Percentiles rank a stretch among this genome's conserved stretches.
These are phyloP conservation scores for Serilophus lunatus DNA, from an alignment of 2,113 vertebrate genomes.

Conservation along the genomic window DNA sequence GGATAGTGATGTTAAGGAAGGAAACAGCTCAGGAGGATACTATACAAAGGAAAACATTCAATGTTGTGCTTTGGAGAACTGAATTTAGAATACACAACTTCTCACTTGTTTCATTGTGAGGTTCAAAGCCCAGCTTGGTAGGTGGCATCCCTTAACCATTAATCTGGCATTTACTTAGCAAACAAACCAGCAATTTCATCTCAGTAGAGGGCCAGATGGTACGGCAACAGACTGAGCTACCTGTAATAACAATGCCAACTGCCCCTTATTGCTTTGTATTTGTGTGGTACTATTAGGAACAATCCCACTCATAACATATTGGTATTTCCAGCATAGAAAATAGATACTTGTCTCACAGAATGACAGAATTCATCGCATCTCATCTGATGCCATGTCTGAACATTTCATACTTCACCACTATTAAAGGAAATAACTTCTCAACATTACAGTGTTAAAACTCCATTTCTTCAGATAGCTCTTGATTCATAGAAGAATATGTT, in stretches of 20 bases:
- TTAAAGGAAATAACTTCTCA: neutral
- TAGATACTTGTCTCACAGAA: neutral
- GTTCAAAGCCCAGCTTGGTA: constrained; percentile 30
- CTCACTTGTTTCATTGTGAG: neutral
- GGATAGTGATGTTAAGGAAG: neutral
- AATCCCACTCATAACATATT: neutral
- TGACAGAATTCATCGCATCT: neutral
- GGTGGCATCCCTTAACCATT: neutral
- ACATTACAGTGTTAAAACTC: neutral
- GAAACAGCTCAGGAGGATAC: neutral
- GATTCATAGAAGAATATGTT: neutral
- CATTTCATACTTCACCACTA: neutral
- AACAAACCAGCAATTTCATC: constrained; percentile 25
- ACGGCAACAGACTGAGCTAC: neutral
- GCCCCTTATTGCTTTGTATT: neutral
- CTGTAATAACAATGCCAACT: neutral
- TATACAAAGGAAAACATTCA: neutral
- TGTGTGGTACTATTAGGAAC: neutral
- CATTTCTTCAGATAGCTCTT: neutral
- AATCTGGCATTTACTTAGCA: constrained; percentile 19
- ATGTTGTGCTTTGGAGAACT: neutral
- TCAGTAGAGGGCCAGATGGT: constrained; percentile 12
- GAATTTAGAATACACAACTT: neutral
- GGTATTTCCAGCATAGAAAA: constrained; percentile 9
- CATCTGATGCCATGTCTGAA: neutral